Evolutionary conservation across 2,797 vertebrate genomes (phyloP), one percentile per base, ranked within the genome.

Genomic region (Mionectes olivaceus): DNA sequence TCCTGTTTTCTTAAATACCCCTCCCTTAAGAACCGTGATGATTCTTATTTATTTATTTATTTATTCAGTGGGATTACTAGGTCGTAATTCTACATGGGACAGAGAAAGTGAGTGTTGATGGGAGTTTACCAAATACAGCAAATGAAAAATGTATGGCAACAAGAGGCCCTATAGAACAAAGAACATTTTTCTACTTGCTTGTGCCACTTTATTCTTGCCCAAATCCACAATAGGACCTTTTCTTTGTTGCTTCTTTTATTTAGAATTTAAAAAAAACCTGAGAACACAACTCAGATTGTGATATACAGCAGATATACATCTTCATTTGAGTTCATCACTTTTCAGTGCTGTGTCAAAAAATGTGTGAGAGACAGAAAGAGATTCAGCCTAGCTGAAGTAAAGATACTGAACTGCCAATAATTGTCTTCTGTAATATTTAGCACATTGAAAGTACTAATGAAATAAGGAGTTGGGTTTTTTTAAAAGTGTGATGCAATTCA

Each of bases 251-350:
- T 93, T 60, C 27, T 80, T 87, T 71, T 85, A 57, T 93, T 87
- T 89, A 56, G 55, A 91, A 92, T 75, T 55, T 73, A 88, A 87
- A 75, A 25, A 86, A 89, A 87, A 43, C 17, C 87, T 22, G 11
- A 83, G 25, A 69, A 44, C 65, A 52, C 59, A 73, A 55, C 59
- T 85, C 35, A 35, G 35, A 35, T 35, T 35, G 35, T 35, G 35
- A 35, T 35, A 35, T 76, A 46, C 50, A 89, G 28, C 39, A 12
- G 5, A 90, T 37, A 71, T n/a, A 56, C 19, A 44, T 75, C 89
- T 92, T 87, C 56, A 75, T 89, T 79, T 90, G 61, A 87, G 84
- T 88, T 94, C 78, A 93, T 80, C 68, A n/a, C 32, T 64, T 91
- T 93, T 83, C 79, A 65, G 50, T 59, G 28, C 13, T 65, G 21